Evolutionary conservation across 1,140 invertebrate genomes (phyloP), one percentile per base, ranked within the genome.

Genomic region (Drosophila ambigua): DNA sequence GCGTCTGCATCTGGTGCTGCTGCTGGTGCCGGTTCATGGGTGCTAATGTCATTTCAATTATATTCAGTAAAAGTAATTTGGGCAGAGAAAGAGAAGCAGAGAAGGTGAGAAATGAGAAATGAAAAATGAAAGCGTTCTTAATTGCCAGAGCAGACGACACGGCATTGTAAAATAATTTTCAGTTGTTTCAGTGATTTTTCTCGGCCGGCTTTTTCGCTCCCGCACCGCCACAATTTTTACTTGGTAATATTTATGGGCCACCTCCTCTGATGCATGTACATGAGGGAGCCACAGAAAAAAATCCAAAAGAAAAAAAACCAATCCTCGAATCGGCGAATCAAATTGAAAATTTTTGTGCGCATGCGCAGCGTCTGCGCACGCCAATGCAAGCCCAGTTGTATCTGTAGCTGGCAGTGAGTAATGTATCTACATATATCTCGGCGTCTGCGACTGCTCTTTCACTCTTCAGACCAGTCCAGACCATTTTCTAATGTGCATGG

Each of bases 91-190:
- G 43, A 31, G 54, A n/a, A 63, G 69, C 64, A 64, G 71, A 67
- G 79, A 78, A 87, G 79, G 68, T 68, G 60, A 13, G 35, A 53
- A 35, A 54, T 68, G 58, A 57, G 85, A 78, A 78, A 64, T 78
- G 66, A 72, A 85, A 85, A 85, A 87, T 82, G 82, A 85, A 85
- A 85, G 82, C 82, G 82, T 85, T 85, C 82, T 85, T 85, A 85
- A 85, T 85, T 85, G 82, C 82, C 69, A 80, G 44, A 58, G 71
- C 24, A 52, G 80, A 54, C 65, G 66, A 69, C 67, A 54, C 69
- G 69, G 46, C 72, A 79, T 61, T 65, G 61, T 66, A 72, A 80
- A 76, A 62, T 55, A 53, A 60, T 65, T 73, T 51, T 64, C 59
- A 67, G 55, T 63, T 79, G 49, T 44, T 35, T 59, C 31, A 13